Conservation (phyloP, 2,888 invertebrate species). For the Epinotia nisella region DNA sequence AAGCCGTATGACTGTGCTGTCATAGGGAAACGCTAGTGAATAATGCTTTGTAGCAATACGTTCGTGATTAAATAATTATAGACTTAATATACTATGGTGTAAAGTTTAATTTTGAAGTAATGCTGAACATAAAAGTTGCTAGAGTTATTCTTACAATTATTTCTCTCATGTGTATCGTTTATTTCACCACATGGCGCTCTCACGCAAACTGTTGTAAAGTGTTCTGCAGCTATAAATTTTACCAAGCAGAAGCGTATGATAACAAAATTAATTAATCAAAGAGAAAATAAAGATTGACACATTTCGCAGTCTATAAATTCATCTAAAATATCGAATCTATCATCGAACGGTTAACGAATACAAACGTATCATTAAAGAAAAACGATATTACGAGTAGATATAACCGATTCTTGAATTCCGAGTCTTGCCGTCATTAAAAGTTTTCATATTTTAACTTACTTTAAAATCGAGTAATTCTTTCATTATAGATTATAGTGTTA, state of each 20-base stretch:
- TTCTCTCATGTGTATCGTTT: not conserved
- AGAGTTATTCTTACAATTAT: not conserved
- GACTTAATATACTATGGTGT: not conserved
- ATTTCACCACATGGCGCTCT: not conserved
- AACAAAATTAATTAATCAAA: too few relatives aligned
- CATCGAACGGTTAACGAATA: too few relatives aligned
- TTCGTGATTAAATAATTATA: not conserved
- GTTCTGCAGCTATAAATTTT: not conserved
- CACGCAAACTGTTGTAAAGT: not conserved
- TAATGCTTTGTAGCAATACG: slow-evolving; percentile 1
- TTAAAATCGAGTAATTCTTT: too few relatives aligned
- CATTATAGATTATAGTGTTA: too few relatives aligned
- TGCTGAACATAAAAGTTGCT: not conserved
- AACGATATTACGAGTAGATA: too few relatives aligned
- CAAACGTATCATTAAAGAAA: too few relatives aligned
- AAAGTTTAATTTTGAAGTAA: not conserved
- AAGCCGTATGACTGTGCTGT: not conserved
- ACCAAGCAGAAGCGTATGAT: not conserved
- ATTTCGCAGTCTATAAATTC: too few relatives aligned
- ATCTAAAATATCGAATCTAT: too few relatives aligned
- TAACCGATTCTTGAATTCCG: too few relatives aligned
- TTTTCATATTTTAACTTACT: too few relatives aligned
- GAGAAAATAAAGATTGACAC: too few relatives aligned
- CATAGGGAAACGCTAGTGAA: slow-evolving; percentile 14
- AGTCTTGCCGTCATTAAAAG: too few relatives aligned